These are phyloP conservation scores for Rhopilema esculentum DNA, from an alignment of 30 jellyfish, hydroid and myxozoan genomes.

Conservation along the genomic window DNA sequence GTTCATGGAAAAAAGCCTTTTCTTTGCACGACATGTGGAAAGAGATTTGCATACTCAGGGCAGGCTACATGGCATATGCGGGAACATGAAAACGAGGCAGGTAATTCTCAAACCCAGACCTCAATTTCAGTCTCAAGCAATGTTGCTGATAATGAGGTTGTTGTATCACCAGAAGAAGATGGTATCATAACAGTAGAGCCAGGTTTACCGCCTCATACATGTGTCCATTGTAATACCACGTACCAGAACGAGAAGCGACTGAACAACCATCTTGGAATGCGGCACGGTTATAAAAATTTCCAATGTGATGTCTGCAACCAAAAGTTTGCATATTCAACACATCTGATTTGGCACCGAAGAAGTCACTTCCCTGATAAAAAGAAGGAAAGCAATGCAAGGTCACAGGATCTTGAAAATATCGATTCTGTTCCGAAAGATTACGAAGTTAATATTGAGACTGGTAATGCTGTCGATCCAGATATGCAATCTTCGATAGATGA, in stretches of 20 bases:
- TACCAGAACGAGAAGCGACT: slow-evolving; percentile 81
- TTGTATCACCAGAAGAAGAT: not conserved
- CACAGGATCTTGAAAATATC: slow-evolving; percentile 13
- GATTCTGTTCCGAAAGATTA: slow-evolving; percentile 17
- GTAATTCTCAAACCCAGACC: not conserved
- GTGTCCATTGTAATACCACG: slow-evolving; percentile 69
- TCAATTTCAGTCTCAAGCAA: not conserved
- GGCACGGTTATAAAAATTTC: slow-evolving; percentile 82
- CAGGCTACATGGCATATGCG: slow-evolving; percentile 85
- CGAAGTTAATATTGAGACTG: slow-evolving; percentile 7
- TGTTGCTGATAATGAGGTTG: not conserved
- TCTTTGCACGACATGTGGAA: slow-evolving; percentile 67
- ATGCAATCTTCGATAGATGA: slow-evolving; percentile 4
- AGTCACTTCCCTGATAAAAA: slow-evolving; percentile 63
- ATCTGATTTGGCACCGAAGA: slow-evolving; percentile 77
- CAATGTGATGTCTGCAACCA: slow-evolving; percentile 75
- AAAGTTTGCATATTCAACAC: slow-evolving; percentile 78
- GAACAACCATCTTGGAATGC: slow-evolving; percentile 81
- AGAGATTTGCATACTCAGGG: slow-evolving; percentile 77
- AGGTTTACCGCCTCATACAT: slow-evolving; percentile 38
- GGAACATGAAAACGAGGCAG: slow-evolving; percentile 33
- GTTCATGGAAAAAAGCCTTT: slow-evolving; percentile 82
- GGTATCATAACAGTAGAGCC: slow-evolving; percentile 10
- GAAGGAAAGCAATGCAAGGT: slow-evolving; percentile 12
- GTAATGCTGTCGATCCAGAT: not conserved